These are phyloP conservation scores for Tridacna gigas DNA, from an alignment of 2,888 invertebrate species.

Conservation along the genomic window DNA sequence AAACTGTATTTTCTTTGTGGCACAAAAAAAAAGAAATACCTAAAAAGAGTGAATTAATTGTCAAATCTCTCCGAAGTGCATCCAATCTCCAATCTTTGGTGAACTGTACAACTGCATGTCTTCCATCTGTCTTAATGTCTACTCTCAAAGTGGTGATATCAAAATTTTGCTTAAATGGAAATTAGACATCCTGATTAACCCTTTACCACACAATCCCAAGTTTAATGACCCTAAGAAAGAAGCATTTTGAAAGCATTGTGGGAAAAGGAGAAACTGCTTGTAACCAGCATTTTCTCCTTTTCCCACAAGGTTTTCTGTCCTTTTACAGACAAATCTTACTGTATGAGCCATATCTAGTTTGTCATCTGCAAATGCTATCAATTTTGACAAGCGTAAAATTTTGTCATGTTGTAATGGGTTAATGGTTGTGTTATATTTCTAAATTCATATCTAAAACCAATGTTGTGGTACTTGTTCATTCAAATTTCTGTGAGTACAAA, in stretches of 20 bases:
- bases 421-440: background rate
- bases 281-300: constrained; percentile 6
- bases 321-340: background rate
- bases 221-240: too few relatives aligned
- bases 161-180: constrained; percentile 80
- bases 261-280: background rate
- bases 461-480: too few relatives aligned
- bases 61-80: constrained; percentile 97
- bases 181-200: background rate
- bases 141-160: constrained; percentile 94
- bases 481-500: too few relatives aligned
- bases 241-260: background rate
- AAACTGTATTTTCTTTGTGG: too few relatives aligned
- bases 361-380: too few relatives aligned
- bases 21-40: constrained; percentile 86
- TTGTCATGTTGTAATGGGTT: background rate
- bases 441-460: too few relatives aligned
- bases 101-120: constrained; percentile 97
- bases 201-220: too few relatives aligned
- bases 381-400: background rate
- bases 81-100: constrained; percentile 94
- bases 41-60: constrained; percentile 98
- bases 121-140: constrained; percentile 95
- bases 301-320: background rate
- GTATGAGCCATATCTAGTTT: too few relatives aligned